phyloP scores from a whole-genome alignment of 1,140 invertebrate species.

The Calephelis virginiensis region DNA sequence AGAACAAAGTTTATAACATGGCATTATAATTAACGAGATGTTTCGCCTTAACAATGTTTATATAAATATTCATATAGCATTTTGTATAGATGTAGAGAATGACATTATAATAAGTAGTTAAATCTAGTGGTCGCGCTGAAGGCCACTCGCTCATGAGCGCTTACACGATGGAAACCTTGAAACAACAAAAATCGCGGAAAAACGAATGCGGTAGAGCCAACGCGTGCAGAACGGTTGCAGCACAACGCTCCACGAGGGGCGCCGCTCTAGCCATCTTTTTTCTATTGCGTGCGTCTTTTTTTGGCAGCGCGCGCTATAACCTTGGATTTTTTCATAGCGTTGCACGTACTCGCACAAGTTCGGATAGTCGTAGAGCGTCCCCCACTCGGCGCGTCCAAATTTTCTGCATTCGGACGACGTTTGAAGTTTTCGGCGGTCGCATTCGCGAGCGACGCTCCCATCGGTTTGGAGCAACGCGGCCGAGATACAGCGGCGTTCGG shows the following conservation, averaged over 20 bases:
- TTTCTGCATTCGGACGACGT: constrained; percentile 73
- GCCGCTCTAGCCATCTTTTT: constrained; percentile 69
- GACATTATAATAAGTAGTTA: constrained; percentile 12
- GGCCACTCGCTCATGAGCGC: constrained; percentile 13
- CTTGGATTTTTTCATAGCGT: constrained; percentile 76
- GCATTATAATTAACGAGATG: too few species aligned
- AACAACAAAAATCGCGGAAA: constrained; percentile 28
- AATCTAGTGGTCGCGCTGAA: constrained; percentile 6
- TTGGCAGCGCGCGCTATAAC: constrained; percentile 73
- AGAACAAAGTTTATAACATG: too few species aligned
- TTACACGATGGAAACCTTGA: constrained; percentile 23
- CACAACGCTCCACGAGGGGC: constrained; percentile 62
- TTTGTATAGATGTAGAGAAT: background rate
- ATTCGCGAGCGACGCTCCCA: constrained; percentile 70
- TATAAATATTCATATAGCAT: background rate
- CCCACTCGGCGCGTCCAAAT: constrained; percentile 74
- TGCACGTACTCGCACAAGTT: constrained; percentile 74
- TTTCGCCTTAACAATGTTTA: too few species aligned
- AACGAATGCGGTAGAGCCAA: constrained; percentile 33
- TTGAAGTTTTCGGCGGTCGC: constrained; percentile 74
- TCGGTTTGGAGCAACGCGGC: constrained; percentile 56
- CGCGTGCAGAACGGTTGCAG: constrained; percentile 68
- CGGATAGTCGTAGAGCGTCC: constrained; percentile 75
- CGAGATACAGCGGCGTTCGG: constrained; percentile 40
- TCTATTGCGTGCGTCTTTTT: constrained; percentile 75